Evolutionary conservation across 2,797 vertebrate genomes (phyloP).

Genomic region (Arnoldichthys spilopterus): DNA sequence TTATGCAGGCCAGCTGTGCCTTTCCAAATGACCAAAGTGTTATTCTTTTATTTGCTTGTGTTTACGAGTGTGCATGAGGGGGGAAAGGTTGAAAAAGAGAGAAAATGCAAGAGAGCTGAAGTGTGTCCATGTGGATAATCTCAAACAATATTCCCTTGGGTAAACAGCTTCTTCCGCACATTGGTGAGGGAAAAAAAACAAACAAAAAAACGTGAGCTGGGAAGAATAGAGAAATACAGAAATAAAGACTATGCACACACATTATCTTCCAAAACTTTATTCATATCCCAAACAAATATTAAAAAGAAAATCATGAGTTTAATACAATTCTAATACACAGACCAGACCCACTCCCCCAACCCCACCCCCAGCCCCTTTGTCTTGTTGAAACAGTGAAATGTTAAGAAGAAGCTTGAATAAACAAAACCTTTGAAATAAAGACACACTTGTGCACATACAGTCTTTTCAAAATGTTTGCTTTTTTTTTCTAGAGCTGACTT

Average conservation of each 20-base stretch:
- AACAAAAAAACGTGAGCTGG: neutral
- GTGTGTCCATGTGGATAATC: neutral
- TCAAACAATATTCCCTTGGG: neutral
- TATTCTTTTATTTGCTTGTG: too few relatives aligned
- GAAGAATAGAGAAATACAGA: constrained; percentile 12
- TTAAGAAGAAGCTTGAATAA: constrained; percentile 35
- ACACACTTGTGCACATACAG: neutral
- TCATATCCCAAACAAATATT: constrained; percentile 61
- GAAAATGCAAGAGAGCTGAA: neutral
- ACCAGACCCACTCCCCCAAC: neutral
- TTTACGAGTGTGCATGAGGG: neutral
- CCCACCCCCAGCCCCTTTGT: constrained; percentile 44
- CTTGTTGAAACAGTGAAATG: constrained; percentile 46
- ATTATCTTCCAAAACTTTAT: constrained; percentile 63
- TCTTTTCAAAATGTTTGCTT: too few relatives aligned
- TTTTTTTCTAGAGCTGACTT: neutral
- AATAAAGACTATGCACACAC: too few relatives aligned
- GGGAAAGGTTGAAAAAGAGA: constrained; percentile 1
- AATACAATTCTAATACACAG: constrained; percentile 56
- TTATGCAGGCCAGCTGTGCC: constrained; percentile 78
- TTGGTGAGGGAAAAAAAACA: constrained; percentile 32
- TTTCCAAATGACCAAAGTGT: too few relatives aligned
- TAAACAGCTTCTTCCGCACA: neutral
- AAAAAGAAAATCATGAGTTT: constrained; percentile 51
- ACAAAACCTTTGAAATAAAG: constrained; percentile 30